phyloP scores from a whole-genome alignment of 1,140 invertebrate species.

The Drosophila ironensis region DNA sequence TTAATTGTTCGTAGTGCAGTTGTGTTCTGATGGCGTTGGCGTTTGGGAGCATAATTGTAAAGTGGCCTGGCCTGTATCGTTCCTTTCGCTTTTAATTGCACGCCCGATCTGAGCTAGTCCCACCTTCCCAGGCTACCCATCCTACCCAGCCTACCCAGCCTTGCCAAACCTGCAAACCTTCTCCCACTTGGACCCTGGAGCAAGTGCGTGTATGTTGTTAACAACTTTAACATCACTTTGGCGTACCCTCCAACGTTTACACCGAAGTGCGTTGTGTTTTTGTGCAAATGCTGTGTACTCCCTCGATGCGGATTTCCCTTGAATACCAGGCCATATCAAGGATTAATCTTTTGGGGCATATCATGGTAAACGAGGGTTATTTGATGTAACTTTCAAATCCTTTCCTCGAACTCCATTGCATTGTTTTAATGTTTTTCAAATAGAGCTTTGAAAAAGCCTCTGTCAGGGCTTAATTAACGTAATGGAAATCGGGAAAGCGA shows the following conservation, averaged over 20 bases:
- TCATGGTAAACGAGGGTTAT: neutral
- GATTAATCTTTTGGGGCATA: neutral
- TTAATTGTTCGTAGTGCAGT: neutral
- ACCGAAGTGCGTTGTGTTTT: conserved; percentile 20
- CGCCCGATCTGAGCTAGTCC: conserved; percentile 2
- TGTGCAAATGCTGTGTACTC: conserved; percentile 18
- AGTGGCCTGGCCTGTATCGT: conserved; percentile 45
- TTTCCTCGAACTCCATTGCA: neutral
- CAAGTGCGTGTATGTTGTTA: conserved; percentile 43
- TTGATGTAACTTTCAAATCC: neutral
- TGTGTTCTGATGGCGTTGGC: conserved; percentile 6
- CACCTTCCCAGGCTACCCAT: neutral
- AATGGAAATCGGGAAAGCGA: neutral
- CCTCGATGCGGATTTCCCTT: conserved; percentile 7
- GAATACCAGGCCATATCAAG: neutral
- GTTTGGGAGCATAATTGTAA: conserved; percentile 59
- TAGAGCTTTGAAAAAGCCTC: neutral
- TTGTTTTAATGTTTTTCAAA: neutral
- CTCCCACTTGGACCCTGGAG: too few relatives aligned
- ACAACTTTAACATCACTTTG: conserved; percentile 76
- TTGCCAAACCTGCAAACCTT: too few relatives aligned
- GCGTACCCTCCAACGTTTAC: conserved; percentile 52
- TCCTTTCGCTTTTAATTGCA: conserved; percentile 66
- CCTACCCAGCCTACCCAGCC: too few relatives aligned
- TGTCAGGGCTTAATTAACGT: neutral